Evolutionary conservation across 2,113 vertebrate species (phyloP), one percentile per base, ranked within the genome.

Genomic region (Channa maculata): DNA sequence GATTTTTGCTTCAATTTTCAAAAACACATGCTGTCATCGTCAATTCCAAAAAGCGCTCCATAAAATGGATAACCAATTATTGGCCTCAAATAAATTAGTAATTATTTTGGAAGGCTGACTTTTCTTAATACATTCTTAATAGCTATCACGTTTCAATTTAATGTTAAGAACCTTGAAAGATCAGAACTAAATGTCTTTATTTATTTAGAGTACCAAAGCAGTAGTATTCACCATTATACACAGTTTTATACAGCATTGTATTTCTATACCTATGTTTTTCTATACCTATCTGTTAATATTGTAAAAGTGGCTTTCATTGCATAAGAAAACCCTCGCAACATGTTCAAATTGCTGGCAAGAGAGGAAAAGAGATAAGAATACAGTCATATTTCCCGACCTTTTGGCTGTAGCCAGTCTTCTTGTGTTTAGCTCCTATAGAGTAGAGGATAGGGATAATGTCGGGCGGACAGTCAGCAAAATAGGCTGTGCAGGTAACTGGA

Each of bases 391-490:
- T 14, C 14, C 24, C 88, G 95, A 98, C 98, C 97, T 99, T 99
- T 84, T 95, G 97, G 92, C 98, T 99, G 87, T 96, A 99, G 88
- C 97, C 96, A 57, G 97, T 97, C 84, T 98, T 99, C 95, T 98
- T 99, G 93, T 98, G 96, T 94, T 99, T 99, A 63, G 95, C 96
- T 90, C 98, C 98, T 93, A 97, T 95, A 77, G 98, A 98, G 89
- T 99, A 99, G 51, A 99, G 96, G 54, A 97, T 95, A 71, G 97
- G 96, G 88, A 99, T 99, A 88, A 99, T 94, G 90, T 98, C 97
- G 15, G 97, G 96, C 68, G 98, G 97, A 85, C 97, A 99, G 79
- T 99, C 96, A 5, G 97, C 97, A 91, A 98, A 98, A 90, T 99
- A 99, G 59, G 96, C 96, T 64, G 97, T 98, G 88, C 97, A 99